Conservation (phyloP, 2,888 invertebrate genomes). For the Andrena dorsata region DNA sequence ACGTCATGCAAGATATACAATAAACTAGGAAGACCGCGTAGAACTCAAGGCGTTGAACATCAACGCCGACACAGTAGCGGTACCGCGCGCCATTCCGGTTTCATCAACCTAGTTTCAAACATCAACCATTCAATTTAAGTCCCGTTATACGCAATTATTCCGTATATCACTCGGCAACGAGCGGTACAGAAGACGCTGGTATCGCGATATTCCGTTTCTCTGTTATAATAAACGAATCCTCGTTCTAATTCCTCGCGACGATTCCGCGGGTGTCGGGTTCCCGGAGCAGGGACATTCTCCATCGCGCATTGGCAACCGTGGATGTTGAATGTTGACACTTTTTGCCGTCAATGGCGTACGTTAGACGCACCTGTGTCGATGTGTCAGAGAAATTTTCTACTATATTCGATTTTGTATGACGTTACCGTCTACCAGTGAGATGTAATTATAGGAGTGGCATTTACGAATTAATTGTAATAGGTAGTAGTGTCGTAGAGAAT, state of each 20-base stretch:
- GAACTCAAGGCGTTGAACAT: slow-evolving; percentile 54
- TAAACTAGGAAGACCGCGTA: slow-evolving; percentile 67
- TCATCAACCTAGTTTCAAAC: slow-evolving; percentile 26
- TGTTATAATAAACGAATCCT: background rate
- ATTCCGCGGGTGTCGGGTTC: background rate
- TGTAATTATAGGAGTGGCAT: slow-evolving; percentile 64
- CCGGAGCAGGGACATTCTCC: slow-evolving; percentile 45
- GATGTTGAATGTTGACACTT: slow-evolving; percentile 71
- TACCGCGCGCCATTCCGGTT: slow-evolving; percentile 23
- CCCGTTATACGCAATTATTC: background rate
- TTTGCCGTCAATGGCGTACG: slow-evolving; percentile 66
- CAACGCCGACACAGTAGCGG: slow-evolving; percentile 30
- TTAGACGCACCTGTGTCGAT: slow-evolving; percentile 65
- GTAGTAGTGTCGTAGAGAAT: slow-evolving; percentile 57
- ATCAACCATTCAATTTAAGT: background rate
- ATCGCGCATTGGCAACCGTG: slow-evolving; percentile 42
- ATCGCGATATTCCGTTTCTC: background rate
- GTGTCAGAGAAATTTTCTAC: slow-evolving; percentile 64
- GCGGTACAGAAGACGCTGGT: background rate
- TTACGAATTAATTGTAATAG: slow-evolving; percentile 57
- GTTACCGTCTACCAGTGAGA: slow-evolving; percentile 52
- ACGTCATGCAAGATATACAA: slow-evolving; percentile 70
- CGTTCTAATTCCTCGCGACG: background rate
- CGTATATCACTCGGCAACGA: background rate
- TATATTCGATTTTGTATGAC: slow-evolving; percentile 62